A percentile compares a stretch with the other conserved stretches of the same genome.
phyloP scores from a whole-genome alignment of 2,797 vertebrate species.

The Sebastes iracundus region DNA sequence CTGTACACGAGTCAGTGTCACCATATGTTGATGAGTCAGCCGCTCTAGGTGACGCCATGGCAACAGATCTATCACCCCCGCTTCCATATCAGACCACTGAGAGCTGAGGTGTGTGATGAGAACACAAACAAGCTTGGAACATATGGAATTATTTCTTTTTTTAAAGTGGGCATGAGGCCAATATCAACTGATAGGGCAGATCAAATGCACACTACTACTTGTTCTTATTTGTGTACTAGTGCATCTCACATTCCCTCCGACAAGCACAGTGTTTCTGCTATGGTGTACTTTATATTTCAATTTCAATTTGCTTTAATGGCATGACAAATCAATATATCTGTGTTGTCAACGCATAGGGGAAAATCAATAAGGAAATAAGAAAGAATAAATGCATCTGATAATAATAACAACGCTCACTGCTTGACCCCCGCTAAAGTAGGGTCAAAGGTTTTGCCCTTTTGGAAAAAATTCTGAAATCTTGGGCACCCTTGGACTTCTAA shows the following conservation, averaged over 20 bases:
- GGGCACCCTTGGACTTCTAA: no score
- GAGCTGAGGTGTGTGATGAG: not conserved
- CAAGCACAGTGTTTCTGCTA: not conserved
- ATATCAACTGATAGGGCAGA: not conserved
- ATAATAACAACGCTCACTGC: not conserved
- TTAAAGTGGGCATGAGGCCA: not conserved
- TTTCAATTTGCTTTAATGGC: not conserved
- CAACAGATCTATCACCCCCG: not conserved
- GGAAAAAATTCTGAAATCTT: no score
- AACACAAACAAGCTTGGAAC: not conserved
- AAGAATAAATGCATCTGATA: not conserved
- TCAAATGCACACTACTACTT: not conserved
- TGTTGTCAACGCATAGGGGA: not conserved
- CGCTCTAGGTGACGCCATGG: slow-evolving; percentile 18
- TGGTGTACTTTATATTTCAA: not conserved
- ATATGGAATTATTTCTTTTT: not conserved
- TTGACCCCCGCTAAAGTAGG: no score
- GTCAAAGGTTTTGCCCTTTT: no score
- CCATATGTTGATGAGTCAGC: slow-evolving; percentile 29
- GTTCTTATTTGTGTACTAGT: not conserved
- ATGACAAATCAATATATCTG: not conserved
- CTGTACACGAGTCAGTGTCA: not conserved
- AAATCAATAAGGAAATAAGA: not conserved
- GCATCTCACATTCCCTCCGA: not conserved
- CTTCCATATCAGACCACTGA: not conserved